Evolutionary conservation across 2,888 invertebrate genomes (phyloP).

Genomic region (Lottia gigantea): DNA sequence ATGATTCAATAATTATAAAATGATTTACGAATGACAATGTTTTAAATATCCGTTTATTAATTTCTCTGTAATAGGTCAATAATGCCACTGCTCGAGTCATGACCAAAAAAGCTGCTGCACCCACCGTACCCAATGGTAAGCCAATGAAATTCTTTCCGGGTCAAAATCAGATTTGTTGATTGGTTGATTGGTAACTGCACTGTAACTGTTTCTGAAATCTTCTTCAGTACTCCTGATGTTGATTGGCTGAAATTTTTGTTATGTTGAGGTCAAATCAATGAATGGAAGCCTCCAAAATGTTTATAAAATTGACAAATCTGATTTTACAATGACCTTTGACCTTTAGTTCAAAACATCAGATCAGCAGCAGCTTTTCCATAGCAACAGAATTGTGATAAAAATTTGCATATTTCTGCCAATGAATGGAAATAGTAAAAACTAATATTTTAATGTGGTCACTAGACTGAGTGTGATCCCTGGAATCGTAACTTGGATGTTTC

Average conservation of each 20-base stretch:
- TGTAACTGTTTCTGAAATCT: too few species aligned
- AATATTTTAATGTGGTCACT: not conserved
- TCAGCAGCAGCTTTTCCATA: too few species aligned
- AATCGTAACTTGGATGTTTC: not conserved
- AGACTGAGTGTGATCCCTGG: not conserved
- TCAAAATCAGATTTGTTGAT: too few species aligned
- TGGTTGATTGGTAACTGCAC: too few species aligned
- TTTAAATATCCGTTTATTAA: not conserved
- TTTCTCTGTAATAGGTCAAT: constrained; percentile 83
- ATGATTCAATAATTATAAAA: too few species aligned
- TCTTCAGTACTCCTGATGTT: too few species aligned
- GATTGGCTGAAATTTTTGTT: too few species aligned
- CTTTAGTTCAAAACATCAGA: too few species aligned
- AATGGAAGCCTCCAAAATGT: too few species aligned
- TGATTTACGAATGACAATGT: not conserved
- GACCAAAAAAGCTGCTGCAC: constrained; percentile 83
- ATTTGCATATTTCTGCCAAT: constrained; percentile 1
- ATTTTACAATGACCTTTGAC: too few species aligned
- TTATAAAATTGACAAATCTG: too few species aligned
- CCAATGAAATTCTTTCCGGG: constrained; percentile 17
- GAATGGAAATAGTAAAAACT: constrained; percentile 1
- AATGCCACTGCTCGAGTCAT: constrained; percentile 99
- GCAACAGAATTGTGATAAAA: not conserved
- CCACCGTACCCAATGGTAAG: constrained; percentile 65
- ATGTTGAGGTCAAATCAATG: too few species aligned